Conservation (phyloP, 2,888 invertebrate genomes). For the Lamellibrachia satsuma region DNA sequence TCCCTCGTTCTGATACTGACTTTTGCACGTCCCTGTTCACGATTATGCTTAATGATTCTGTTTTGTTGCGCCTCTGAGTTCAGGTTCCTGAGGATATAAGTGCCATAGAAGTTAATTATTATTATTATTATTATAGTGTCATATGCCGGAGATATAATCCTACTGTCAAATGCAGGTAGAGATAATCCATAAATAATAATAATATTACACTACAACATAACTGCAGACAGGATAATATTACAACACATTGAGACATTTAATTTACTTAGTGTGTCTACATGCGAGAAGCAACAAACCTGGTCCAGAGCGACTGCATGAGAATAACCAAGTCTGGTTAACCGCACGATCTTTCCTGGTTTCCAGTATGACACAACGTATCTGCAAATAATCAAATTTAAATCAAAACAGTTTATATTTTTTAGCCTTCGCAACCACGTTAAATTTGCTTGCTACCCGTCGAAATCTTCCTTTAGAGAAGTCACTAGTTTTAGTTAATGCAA, state of each 20-base stretch:
- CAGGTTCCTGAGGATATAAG: no score
- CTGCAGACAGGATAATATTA: background rate
- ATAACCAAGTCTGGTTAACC: conserved; percentile 84
- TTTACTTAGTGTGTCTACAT: background rate
- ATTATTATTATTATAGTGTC: no score
- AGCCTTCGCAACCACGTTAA: background rate
- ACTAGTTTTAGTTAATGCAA: no score
- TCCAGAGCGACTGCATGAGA: conserved; percentile 86
- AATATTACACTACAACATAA: background rate
- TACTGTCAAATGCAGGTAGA: background rate
- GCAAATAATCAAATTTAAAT: conserved; percentile 36
- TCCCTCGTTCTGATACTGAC: no score
- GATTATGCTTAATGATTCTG: no score
- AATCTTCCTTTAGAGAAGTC: no score
- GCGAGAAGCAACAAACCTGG: conserved; percentile 61
- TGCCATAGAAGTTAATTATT: no score
- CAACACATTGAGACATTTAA: background rate
- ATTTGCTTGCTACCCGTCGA: no score
- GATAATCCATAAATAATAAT: background rate
- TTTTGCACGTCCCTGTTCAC: no score
- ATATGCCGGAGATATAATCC: no score
- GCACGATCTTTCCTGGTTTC: conserved; percentile 70
- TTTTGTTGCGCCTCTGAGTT: no score
- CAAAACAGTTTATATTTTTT: background rate
- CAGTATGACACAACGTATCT: conserved; percentile 61